Percentiles rank a stretch among this genome's conserved stretches.
phyloP scores from a whole-genome alignment of 1,140 invertebrate species.

The Calliphora vicina region DNA sequence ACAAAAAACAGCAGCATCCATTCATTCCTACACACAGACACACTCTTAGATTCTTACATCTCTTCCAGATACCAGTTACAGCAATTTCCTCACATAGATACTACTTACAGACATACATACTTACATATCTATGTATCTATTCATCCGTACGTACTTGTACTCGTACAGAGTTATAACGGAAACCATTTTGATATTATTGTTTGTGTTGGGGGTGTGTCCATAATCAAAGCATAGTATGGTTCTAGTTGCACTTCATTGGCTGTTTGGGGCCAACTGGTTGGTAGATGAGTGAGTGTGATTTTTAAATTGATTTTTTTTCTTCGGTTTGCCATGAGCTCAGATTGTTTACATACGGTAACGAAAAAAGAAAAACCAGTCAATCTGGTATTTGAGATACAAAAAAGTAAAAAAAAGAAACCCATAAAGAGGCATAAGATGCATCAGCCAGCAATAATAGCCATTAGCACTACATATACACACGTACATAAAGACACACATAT shows the following conservation, averaged over 20 bases:
- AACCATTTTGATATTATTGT: slow-evolving; percentile 25
- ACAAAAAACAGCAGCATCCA: not conserved
- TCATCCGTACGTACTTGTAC: not conserved
- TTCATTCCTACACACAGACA: not conserved
- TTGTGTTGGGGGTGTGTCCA: slow-evolving; percentile 26
- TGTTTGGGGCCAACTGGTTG: slow-evolving; percentile 12
- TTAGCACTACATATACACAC: not conserved
- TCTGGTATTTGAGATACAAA: slow-evolving; percentile 10
- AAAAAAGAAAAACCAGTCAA: slow-evolving; percentile 24
- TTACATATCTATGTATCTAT: not conserved
- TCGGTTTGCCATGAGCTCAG: not conserved
- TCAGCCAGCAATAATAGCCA: not conserved
- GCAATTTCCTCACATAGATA: not conserved
- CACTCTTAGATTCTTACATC: not conserved
- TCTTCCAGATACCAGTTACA: not conserved
- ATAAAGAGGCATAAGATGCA: not conserved
- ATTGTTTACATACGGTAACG: slow-evolving; percentile 26
- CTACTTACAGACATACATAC: not conserved
- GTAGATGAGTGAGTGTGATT: slow-evolving; percentile 13
- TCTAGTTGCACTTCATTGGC: slow-evolving; percentile 33
- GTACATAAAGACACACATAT: too few species aligned
- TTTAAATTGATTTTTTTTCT: slow-evolving; percentile 19
- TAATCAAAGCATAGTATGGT: slow-evolving; percentile 16
- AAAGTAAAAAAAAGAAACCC: not conserved
- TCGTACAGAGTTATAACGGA: slow-evolving; percentile 9